A percentile compares a stretch with the other conserved stretches of the same genome.
These are phyloP conservation scores for Geotrupes spiniger DNA, from an alignment of 2,888 invertebrate species.

Conservation along the genomic window DNA sequence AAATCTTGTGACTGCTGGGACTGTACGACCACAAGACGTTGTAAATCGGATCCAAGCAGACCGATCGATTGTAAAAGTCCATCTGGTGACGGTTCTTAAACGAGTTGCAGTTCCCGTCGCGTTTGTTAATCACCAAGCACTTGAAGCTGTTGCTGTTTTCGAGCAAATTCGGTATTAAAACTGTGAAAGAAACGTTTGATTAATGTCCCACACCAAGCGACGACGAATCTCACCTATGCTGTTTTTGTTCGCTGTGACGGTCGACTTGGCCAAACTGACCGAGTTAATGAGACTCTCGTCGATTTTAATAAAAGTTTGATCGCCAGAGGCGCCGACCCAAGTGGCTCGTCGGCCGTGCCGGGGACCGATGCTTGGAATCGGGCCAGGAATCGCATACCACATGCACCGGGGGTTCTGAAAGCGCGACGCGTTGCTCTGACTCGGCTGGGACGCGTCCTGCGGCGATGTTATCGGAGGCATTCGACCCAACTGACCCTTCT, in stretches of 20 bases:
- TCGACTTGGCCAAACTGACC: slow-evolving; percentile 81
- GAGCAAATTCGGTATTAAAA: slow-evolving; percentile 77
- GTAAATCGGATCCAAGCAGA: slow-evolving; percentile 87
- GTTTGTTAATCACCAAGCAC: slow-evolving; percentile 84
- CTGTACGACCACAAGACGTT: slow-evolving; percentile 93
- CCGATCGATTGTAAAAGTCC: slow-evolving; percentile 75
- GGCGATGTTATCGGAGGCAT: slow-evolving; percentile 37
- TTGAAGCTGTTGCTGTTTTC: slow-evolving; percentile 73
- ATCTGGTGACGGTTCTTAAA: slow-evolving; percentile 82
- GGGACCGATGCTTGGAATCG: slow-evolving; percentile 79
- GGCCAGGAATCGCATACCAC: slow-evolving; percentile 72
- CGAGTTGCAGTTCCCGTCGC: slow-evolving; percentile 83
- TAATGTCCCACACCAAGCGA: not conserved
- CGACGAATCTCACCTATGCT: slow-evolving; percentile 67
- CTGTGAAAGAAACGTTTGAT: slow-evolving; percentile 53
- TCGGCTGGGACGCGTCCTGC: slow-evolving; percentile 42
- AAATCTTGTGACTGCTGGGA: slow-evolving; percentile 62
- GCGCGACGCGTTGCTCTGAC: slow-evolving; percentile 40
- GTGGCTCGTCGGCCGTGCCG: slow-evolving; percentile 84
- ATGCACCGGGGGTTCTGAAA: slow-evolving; percentile 51
- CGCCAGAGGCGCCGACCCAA: slow-evolving; percentile 94
- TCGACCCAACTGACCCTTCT: slow-evolving; percentile 66
- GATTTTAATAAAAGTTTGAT: slow-evolving; percentile 90
- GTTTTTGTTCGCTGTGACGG: slow-evolving; percentile 82
- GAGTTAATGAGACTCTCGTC: slow-evolving; percentile 92